These are phyloP conservation scores for Oryzias curvinotus DNA, from an alignment of 2,113 vertebrate genomes.

Conservation along the genomic window DNA sequence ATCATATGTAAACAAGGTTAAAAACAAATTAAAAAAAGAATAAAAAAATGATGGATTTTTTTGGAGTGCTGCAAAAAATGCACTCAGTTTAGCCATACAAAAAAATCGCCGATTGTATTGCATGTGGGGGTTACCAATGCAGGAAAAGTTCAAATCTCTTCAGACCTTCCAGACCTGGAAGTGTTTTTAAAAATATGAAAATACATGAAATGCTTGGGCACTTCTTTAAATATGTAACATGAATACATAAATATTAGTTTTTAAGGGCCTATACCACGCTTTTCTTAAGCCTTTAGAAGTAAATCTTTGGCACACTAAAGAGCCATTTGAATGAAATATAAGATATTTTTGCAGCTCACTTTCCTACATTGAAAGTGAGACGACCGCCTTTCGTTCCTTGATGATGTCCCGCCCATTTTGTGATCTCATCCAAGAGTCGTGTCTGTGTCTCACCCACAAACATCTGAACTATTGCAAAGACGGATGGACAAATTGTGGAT, in stretches of 20 bases:
- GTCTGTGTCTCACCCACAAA: no score
- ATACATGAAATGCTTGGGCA: background rate
- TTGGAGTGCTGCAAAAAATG: constrained; percentile 17
- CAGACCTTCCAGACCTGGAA: background rate
- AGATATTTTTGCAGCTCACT: no score
- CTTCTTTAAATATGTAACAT: background rate
- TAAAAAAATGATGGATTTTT: constrained; percentile 11
- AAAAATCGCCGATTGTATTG: background rate
- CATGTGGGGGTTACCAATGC: background rate
- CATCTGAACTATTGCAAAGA: no score
- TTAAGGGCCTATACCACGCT: background rate
- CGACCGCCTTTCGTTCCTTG: no score
- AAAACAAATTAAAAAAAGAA: no score
- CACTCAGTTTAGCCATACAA: background rate
- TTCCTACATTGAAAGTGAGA: no score
- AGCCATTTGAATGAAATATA: no score
- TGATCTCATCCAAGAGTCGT: no score
- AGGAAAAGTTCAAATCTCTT: background rate
- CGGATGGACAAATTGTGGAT: no score
- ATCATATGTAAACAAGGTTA: constrained; percentile 43
- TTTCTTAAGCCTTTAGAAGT: no score
- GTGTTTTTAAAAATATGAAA: background rate
- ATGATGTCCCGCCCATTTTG: no score
- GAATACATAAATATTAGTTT: background rate
- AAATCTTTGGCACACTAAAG: no score